A percentile compares a stretch with the other conserved stretches of the same genome.
These are phyloP conservation scores for Turritopsis dohrnii DNA, from an alignment of 30 jellyfish, hydroid and myxozoan species.

Conservation along the genomic window DNA sequence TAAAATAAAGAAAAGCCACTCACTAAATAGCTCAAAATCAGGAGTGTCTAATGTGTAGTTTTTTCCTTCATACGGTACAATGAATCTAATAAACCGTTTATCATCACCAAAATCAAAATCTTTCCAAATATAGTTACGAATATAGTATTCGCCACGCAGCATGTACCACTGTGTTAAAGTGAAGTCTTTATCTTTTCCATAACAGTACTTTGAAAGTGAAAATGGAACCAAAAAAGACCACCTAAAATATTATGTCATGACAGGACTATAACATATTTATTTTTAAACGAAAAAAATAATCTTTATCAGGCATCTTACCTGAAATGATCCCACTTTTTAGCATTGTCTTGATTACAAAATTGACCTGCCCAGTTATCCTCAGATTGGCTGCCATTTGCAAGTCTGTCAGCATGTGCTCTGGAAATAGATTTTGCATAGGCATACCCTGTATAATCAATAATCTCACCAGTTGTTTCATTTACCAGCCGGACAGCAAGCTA, in stretches of 20 bases:
- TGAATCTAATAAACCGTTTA: slow-evolving; percentile 2
- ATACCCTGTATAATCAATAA: neutral
- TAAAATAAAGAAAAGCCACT: neutral
- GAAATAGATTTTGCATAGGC: neutral
- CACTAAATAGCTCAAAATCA: slow-evolving; percentile 2
- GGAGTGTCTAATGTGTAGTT: neutral
- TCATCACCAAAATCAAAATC: slow-evolving; percentile 10
- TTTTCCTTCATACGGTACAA: neutral
- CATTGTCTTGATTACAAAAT: slow-evolving; percentile 5
- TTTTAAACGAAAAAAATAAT: too few relatives aligned
- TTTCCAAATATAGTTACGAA: neutral
- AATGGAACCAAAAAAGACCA: neutral
- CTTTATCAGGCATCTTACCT: neutral
- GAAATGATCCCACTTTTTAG: neutral
- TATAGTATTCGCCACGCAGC: slow-evolving; percentile 5
- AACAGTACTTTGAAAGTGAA: neutral
- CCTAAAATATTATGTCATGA: neutral
- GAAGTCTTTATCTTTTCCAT: neutral
- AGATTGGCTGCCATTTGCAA: neutral
- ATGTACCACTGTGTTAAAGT: neutral
- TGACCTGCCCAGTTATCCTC: slow-evolving; percentile 1
- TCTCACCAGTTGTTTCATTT: neutral
- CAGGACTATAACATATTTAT: too few relatives aligned
- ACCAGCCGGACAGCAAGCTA: slow-evolving; percentile 1
- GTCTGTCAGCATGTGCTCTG: neutral